Conservation (phyloP, 2,113 vertebrate genomes). For the Antidorcas marsupialis region DNA sequence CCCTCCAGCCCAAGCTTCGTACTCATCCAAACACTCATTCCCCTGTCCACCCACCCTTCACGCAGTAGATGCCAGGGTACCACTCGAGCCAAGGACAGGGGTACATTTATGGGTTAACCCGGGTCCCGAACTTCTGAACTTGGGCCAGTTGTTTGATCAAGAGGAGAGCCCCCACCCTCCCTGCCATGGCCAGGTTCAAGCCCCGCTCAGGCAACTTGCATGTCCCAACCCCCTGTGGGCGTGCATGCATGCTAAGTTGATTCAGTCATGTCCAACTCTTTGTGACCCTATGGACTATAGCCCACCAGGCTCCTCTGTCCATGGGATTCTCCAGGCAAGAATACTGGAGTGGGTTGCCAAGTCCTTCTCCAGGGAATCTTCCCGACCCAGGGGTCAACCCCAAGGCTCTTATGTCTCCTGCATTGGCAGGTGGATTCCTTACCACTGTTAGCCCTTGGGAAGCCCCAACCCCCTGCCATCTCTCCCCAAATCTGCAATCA, state of each 20-base stretch:
- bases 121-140: background rate
- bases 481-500: background rate
- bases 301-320: background rate
- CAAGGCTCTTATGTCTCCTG: background rate
- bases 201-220: background rate
- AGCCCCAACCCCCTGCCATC: background rate
- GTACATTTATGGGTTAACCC: rapidly evolving
- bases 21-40: rapidly evolving
- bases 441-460: background rate
- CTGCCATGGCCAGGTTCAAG: too few relatives aligned
- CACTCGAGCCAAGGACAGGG: background rate
- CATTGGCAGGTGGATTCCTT: background rate
- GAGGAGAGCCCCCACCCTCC: background rate
- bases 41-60: rapidly evolving
- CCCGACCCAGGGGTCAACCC: background rate
- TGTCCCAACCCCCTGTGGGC: background rate
- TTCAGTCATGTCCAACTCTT: background rate
- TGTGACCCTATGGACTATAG: background rate
- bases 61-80: rapidly evolving
- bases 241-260: background rate
- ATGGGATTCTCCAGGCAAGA: background rate
- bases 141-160: rapidly evolving
- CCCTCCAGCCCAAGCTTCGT: rapidly evolving
- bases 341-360: background rate
- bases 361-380: background rate